Percentiles rank a stretch among this genome's conserved stretches.
These are phyloP conservation scores for Scaptomyza graminum DNA, from an alignment of 1,140 invertebrate species.

Conservation along the genomic window DNA sequence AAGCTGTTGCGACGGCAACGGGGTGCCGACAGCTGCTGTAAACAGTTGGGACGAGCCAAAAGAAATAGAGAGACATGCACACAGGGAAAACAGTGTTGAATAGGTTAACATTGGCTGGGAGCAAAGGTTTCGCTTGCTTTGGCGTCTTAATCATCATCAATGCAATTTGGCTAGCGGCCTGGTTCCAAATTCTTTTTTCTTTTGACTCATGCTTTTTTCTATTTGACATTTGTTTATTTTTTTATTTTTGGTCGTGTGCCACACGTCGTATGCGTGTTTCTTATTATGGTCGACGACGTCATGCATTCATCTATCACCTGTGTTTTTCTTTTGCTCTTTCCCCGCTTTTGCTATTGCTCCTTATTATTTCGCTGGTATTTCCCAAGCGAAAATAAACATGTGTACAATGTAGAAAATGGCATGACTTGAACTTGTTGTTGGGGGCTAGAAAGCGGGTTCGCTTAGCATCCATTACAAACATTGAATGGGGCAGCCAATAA, in stretches of 20 bases:
- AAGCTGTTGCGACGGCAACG: constrained; percentile 22
- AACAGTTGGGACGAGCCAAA: constrained; percentile 51
- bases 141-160: constrained; percentile 20
- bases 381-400: constrained; percentile 59
- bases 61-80: neutral
- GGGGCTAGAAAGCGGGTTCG: neutral
- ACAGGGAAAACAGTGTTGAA: constrained; percentile 4
- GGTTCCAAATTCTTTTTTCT: constrained; percentile 55
- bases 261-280: constrained; percentile 79
- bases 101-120: constrained; percentile 19
- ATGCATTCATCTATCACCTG: constrained; percentile 67
- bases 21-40: constrained; percentile 62
- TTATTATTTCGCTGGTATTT: constrained; percentile 74
- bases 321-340: constrained; percentile 7
- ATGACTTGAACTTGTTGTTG: constrained; percentile 34
- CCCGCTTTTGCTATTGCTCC: constrained; percentile 8
- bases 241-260: constrained; percentile 68
- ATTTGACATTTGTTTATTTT: constrained; percentile 38
- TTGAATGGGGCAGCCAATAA: constrained; percentile 19
- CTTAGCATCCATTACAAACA: neutral
- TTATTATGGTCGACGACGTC: constrained; percentile 71
- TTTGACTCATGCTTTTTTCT: constrained; percentile 48
- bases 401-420: constrained; percentile 40
- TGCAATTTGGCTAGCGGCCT: constrained; percentile 55
- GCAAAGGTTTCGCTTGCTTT: constrained; percentile 10